Base-by-base conservation (phyloP, 2,797 vertebrate genomes). In the Macrochelys suwanniensis region DNA sequence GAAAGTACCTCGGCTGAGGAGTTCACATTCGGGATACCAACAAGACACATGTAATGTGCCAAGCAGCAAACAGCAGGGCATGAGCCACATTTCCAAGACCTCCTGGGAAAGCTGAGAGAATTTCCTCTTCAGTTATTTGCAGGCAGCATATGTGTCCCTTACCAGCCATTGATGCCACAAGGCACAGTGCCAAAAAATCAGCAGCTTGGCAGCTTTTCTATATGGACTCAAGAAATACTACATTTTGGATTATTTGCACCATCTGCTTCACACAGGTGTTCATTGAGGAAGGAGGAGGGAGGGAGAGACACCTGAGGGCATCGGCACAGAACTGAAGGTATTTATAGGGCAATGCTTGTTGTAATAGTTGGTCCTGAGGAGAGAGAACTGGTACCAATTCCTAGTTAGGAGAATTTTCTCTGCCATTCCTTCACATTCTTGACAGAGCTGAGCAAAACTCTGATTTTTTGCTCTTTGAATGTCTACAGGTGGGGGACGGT, bases 151-250 rank as follows among this genome's bases (percentile, higher is more conserved):
- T 96, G 95, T 0, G 16, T 96, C 92, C 90, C 94, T 97, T 87
- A 80, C 90, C 87, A 95, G 93, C 91, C 84, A 77, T 37, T 89
- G 93, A 89, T 94, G 94, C 96, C 90, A 89, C 37, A 3, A 92
- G 97, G 97, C 96, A 88, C 0, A 1, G 74, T 95, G 97, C 97
- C 97, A 97, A 89, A 94, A 97, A 97, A 94, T 96, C 97, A 95
- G 92, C 95, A 94, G 95, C 96, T 95, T 96, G 95, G 95, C 97
- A 95, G 95, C 93, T 84, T 89, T 82, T 93, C 92, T 95, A 61
- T 85, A 49, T 50, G 96, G 95, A 95, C 92, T 97, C 95, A 96
- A 97, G 96, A 95, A 97, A 96, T 95, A 88, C 89, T 95, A 88
- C 89, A 96, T 96, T 94, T 91, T 96, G 94, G 95, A 95, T 97